Evolutionary conservation across 1,140 invertebrate genomes (phyloP).

Genomic region (Drosophila pandora): DNA sequence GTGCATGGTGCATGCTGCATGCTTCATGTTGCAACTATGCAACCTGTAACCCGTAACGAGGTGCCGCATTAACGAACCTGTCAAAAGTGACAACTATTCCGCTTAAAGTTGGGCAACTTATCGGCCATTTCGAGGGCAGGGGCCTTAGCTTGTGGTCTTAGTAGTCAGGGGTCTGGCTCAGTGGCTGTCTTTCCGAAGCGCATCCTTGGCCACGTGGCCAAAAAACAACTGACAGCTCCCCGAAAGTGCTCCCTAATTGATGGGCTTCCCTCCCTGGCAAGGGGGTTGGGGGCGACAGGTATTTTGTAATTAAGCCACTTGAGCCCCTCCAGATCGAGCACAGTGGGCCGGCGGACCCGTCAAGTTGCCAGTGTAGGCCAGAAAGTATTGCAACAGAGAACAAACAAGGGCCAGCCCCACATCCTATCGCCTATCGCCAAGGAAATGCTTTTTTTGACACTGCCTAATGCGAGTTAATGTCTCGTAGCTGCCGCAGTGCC

Average conservation of each 20-base stretch:
- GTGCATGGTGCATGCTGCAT: not conserved
- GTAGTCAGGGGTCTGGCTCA: not conserved
- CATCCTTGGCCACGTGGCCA: slow-evolving; percentile 58
- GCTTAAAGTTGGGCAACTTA: slow-evolving; percentile 74
- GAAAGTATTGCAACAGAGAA: slow-evolving; percentile 47
- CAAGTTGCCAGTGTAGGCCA: slow-evolving; percentile 30
- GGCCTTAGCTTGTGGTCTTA: slow-evolving; percentile 8
- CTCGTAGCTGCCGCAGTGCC: slow-evolving; percentile 22
- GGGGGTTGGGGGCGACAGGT: slow-evolving; percentile 23
- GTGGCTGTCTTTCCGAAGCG: not conserved
- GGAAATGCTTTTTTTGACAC: slow-evolving; percentile 77
- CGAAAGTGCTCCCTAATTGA: slow-evolving; percentile 42
- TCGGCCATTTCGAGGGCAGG: slow-evolving; percentile 54
- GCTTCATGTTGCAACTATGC: slow-evolving; percentile 6
- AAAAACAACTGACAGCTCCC: slow-evolving; percentile 21
- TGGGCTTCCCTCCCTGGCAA: slow-evolving; percentile 25
- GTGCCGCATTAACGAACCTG: slow-evolving; percentile 72
- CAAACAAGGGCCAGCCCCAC: slow-evolving; percentile 19
- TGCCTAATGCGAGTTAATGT: slow-evolving; percentile 70
- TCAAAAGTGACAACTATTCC: slow-evolving; percentile 74
- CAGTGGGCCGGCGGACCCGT: slow-evolving; percentile 51
- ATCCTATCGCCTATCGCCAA: slow-evolving; percentile 42
- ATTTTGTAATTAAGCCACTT: slow-evolving; percentile 61
- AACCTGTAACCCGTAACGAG: slow-evolving; percentile 19
- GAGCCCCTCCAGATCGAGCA: slow-evolving; percentile 42